Evolutionary conservation across 53 echinoderm and acorn worm species (phyloP), one percentile per base, ranked within the genome.

Genomic region (Mesocentrotus franciscanus): DNA sequence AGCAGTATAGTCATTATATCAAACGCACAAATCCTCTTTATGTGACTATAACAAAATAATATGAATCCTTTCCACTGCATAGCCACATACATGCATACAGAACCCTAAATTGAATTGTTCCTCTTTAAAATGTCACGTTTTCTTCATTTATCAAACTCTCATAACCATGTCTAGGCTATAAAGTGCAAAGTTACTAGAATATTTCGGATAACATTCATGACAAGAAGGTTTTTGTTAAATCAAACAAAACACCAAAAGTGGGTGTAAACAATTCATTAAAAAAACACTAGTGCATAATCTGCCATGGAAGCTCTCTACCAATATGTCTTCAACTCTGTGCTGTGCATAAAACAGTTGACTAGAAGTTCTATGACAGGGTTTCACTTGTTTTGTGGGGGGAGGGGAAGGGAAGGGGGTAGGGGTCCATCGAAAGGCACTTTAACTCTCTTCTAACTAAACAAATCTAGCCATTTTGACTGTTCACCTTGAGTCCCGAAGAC

Each of bases 351-450:
- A 22, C 81, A 81, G 42, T 8, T 15, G 11, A 42, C 36, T 42
- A 42, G 81, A 76, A 30, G 42, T 81, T 39, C 15, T 16, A 81
- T 17, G 20, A 42, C 36, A 20, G 17, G 36, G 36, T 36, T 76
- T 36, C 22, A 18, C 18, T 81, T 15, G 1, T 62, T 62, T 62
- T n/a, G n/a, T n/a, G n/a, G 62, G 62, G 62, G 20, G 20, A 14
- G 78, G 35, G 15, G 7, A 0, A 4, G 35, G 15, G 7, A 0
- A 4, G 16, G 6, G 81, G 42, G 7, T 18, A 39, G 20, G 36
- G 81, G 13, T 81, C 81, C 42, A 81, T 81, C 81, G 36, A 81
- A 81, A 81, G 81, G 81, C 81, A 81, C 81, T 81, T 81, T 33
- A 76, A 76, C 27, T 8, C 79, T 79, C 17, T 16, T 39, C 79